Conservation (phyloP, 2,888 invertebrate genomes). For the Tenthredo scrophulariae region DNA sequence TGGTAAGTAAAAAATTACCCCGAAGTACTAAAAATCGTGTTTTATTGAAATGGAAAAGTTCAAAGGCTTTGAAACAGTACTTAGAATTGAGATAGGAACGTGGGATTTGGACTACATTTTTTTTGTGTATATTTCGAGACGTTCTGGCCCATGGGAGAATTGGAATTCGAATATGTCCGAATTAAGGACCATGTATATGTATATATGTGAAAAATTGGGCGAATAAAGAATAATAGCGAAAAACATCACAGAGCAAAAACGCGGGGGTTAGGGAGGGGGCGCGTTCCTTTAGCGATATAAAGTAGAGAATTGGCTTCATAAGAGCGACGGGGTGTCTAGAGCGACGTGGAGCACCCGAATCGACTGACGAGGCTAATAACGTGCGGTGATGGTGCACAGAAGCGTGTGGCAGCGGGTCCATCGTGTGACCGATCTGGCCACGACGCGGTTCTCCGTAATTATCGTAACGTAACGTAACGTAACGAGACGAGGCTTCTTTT, state of each 20-base stretch:
- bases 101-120: no score
- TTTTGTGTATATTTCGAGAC: no score
- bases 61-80: no score
- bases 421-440: constrained; percentile 46
- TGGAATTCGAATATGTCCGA: no score
- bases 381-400: constrained; percentile 47
- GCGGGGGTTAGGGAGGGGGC: constrained; percentile 5
- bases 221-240: neutral
- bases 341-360: constrained; percentile 67
- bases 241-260: constrained; percentile 34
- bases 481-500: constrained; percentile 33
- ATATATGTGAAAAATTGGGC: neutral
- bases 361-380: constrained; percentile 72
- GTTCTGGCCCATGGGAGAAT: no score
- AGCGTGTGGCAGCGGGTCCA: constrained; percentile 42
- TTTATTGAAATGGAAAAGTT: no score
- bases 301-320: constrained; percentile 74
- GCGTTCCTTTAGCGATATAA: constrained; percentile 70
- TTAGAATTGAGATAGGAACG: no score
- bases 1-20: no score
- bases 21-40: no score
- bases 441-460: constrained; percentile 51
- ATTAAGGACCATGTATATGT: neutral
- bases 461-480: constrained; percentile 46
- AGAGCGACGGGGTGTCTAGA: constrained; percentile 68